Evolutionary conservation across 2,888 invertebrate species (phyloP).

Genomic region (Apomyelois bistriatella): DNA sequence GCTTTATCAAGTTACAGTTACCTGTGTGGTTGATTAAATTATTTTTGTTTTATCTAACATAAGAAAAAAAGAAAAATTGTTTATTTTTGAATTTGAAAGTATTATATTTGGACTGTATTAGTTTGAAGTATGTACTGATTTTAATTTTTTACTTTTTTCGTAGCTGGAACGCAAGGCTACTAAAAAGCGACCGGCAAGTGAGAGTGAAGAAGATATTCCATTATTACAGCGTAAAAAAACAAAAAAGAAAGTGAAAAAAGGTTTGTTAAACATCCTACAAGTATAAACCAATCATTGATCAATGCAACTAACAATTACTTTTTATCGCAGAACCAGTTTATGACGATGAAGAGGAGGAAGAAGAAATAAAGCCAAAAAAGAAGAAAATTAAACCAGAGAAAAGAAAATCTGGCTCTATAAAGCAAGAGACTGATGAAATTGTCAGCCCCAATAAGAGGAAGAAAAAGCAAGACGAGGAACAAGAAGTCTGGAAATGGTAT

Average conservation of each 20-base stretch:
- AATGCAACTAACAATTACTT: background rate
- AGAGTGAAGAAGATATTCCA: conserved; percentile 87
- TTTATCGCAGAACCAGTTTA: conserved; percentile 67
- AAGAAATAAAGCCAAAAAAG: conserved; percentile 78
- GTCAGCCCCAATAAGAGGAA: conserved; percentile 83
- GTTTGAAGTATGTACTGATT: background rate
- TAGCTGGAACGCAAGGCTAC: conserved; percentile 46
- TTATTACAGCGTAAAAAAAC: conserved; percentile 83
- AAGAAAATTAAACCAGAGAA: conserved; percentile 70
- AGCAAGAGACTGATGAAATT: conserved; percentile 47
- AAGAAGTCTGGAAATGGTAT: conserved; percentile 95
- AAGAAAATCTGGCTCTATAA: conserved; percentile 50
- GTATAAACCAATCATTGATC: background rate
- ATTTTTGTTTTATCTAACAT: no score
- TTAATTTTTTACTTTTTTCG: background rate
- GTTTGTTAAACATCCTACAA: conserved; percentile 27
- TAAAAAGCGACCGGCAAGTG: conserved; percentile 67
- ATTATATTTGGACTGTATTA: no score
- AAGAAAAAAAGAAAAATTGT: no score
- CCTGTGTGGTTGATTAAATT: no score
- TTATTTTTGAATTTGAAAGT: no score
- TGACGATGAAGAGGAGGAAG: conserved; percentile 78
- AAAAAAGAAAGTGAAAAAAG: conserved; percentile 82
- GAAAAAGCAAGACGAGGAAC: conserved; percentile 89
- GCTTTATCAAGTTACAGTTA: no score